A percentile compares a stretch with the other conserved stretches of the same genome.
Conservation (phyloP, 2,888 invertebrate species). For the Heteropelma amictum region DNA sequence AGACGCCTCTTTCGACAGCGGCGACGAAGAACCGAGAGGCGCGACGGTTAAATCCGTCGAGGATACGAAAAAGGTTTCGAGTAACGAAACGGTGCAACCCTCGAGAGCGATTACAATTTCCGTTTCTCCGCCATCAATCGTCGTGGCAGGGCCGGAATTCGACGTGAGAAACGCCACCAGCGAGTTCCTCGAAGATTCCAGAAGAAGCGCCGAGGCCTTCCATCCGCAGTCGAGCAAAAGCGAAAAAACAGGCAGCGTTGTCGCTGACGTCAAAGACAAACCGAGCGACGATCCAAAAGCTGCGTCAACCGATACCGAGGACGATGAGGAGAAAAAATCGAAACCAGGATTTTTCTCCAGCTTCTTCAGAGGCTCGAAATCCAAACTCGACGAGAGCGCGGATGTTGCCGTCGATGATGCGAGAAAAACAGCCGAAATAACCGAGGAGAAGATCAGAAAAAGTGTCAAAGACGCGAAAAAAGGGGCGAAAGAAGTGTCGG, state of each 20-base stretch:
- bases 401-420: constrained; percentile 49
- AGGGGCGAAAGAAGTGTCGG: constrained; percentile 50
- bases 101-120: constrained; percentile 17
- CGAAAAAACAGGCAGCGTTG: constrained; percentile 54
- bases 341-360: constrained; percentile 68
- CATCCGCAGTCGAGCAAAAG: constrained; percentile 59
- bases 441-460: constrained; percentile 57
- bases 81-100: constrained; percentile 31
- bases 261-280: constrained; percentile 2
- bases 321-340: constrained; percentile 61
- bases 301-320: constrained; percentile 48
- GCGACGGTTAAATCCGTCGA: constrained; percentile 63
- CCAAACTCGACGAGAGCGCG: constrained; percentile 62
- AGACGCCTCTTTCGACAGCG: constrained; percentile 72
- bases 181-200: constrained; percentile 71
- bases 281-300: constrained; percentile 46
- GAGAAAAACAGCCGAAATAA: constrained; percentile 54
- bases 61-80: constrained; percentile 61
- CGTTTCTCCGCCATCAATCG: constrained; percentile 42
- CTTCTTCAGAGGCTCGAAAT: constrained; percentile 67
- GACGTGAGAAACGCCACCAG: constrained; percentile 73
- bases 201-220: constrained; percentile 80
- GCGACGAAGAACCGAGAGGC: constrained; percentile 69
- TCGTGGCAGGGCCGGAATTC: constrained; percentile 44
- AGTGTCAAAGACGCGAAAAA: constrained; percentile 49